Evolutionary conservation across 1,140 invertebrate species (phyloP).

Genomic region (Mercenaria mercenaria): DNA sequence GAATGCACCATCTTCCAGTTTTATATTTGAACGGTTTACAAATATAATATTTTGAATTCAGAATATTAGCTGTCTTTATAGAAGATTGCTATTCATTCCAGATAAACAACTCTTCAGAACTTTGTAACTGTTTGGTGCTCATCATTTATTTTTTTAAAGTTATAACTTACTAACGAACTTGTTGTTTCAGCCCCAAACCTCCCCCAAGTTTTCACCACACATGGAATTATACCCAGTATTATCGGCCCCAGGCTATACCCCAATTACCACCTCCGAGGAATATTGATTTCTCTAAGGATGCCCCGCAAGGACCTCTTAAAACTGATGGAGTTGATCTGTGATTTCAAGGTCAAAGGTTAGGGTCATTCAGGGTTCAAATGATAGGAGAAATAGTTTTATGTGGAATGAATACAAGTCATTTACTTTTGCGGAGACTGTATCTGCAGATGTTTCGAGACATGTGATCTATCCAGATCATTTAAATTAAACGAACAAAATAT

Average conservation of each 20-base stretch:
- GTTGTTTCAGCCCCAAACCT: constrained; percentile 59
- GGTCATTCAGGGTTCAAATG: background rate
- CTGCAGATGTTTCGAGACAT: too few species aligned
- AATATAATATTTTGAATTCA: background rate
- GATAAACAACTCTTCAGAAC: constrained; percentile 9
- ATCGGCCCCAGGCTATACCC: constrained; percentile 62
- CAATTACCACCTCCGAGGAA: constrained; percentile 37
- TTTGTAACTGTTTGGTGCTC: background rate
- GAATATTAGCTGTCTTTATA: background rate
- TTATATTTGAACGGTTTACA: background rate
- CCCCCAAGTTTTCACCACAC: constrained; percentile 61
- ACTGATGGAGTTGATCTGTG: background rate
- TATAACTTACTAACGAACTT: background rate
- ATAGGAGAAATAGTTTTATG: background rate
- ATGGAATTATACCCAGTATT: constrained; percentile 65
- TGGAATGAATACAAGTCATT: constrained; percentile 17
- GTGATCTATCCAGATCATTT: too few species aligned
- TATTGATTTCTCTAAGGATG: constrained; percentile 29
- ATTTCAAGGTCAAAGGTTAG: constrained; percentile 7
- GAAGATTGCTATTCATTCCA: constrained; percentile 13
- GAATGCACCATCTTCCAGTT: too few species aligned
- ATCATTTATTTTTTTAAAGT: background rate
- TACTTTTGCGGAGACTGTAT: too few species aligned
- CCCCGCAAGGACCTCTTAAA: background rate
- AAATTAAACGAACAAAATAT: too few species aligned